Conservation (phyloP, 2,888 invertebrate genomes). For the Sympetrum striolatum region DNA sequence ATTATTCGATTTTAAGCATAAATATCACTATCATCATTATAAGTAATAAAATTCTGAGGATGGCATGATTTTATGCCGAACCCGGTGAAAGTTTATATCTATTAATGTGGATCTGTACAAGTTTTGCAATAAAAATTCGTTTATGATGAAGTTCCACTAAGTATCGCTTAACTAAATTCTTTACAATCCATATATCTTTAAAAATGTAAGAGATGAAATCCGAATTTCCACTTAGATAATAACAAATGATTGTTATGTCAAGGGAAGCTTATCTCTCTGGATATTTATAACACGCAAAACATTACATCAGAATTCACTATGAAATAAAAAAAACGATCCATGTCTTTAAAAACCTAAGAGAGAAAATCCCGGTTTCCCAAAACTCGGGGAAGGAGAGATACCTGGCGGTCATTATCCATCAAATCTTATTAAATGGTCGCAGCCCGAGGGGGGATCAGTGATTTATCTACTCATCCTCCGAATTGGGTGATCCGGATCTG, state of each 20-base stretch:
- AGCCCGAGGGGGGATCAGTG: not conserved
- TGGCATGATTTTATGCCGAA: too few relatives aligned
- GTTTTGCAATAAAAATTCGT: too few relatives aligned
- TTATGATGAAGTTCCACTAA: too few relatives aligned
- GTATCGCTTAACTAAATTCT: too few relatives aligned
- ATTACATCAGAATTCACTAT: not conserved
- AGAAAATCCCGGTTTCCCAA: not conserved
- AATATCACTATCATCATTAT: too few relatives aligned
- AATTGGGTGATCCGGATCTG: not conserved
- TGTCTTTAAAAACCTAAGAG: not conserved
- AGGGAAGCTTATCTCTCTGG: not conserved
- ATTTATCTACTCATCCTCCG: not conserved
- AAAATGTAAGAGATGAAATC: too few relatives aligned
- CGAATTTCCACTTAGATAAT: not conserved
- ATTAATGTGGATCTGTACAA: too few relatives aligned
- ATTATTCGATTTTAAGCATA: too few relatives aligned
- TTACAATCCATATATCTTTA: too few relatives aligned
- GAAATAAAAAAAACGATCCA: not conserved
- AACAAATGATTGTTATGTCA: not conserved
- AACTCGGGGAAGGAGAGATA: too few relatives aligned
- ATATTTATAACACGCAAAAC: not conserved
- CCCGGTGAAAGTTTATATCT: too few relatives aligned
- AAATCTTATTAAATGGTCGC: not conserved
- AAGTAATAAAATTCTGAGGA: too few relatives aligned
- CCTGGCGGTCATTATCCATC: not conserved